These are phyloP conservation scores for Cliona cf. orientalis DNA, from an alignment of 37 sponge, comb jelly and placozoan genomes.

Conservation along the genomic window DNA sequence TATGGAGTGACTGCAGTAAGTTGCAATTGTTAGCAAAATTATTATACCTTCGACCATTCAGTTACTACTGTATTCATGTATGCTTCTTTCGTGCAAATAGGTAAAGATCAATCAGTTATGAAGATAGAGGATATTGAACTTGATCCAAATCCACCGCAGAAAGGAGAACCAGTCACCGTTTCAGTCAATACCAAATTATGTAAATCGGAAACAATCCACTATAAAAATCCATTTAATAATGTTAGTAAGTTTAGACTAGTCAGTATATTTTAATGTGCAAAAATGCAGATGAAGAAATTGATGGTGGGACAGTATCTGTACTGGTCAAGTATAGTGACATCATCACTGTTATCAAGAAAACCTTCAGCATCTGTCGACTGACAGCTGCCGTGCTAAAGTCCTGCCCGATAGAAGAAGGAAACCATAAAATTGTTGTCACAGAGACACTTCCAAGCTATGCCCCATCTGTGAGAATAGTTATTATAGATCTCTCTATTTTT, in stretches of 20 bases:
- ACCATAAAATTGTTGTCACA: background rate
- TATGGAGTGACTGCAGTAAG: no score
- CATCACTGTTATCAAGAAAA: background rate
- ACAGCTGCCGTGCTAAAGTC: background rate
- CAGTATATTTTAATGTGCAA: no score
- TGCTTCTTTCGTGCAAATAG: no score
- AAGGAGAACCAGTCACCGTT: background rate
- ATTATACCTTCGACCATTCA: no score
- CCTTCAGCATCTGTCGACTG: background rate
- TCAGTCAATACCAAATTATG: no score
- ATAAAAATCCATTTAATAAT: background rate
- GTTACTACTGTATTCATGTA: no score
- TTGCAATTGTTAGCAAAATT: no score
- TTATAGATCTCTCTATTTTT: background rate
- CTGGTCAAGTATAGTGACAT: background rate
- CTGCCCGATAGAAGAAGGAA: background rate
- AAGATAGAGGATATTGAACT: no score
- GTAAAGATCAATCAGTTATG: no score
- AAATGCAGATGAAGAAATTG: background rate
- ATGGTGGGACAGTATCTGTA: background rate
- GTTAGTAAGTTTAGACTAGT: no score
- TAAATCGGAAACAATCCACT: no score
- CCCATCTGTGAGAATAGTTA: background rate
- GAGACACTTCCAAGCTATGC: background rate
- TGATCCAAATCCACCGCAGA: background rate